Percentiles rank a stretch among this genome's conserved stretches.
These are phyloP conservation scores for Columba livia DNA, from an alignment of 2,113 vertebrate genomes.

Conservation along the genomic window DNA sequence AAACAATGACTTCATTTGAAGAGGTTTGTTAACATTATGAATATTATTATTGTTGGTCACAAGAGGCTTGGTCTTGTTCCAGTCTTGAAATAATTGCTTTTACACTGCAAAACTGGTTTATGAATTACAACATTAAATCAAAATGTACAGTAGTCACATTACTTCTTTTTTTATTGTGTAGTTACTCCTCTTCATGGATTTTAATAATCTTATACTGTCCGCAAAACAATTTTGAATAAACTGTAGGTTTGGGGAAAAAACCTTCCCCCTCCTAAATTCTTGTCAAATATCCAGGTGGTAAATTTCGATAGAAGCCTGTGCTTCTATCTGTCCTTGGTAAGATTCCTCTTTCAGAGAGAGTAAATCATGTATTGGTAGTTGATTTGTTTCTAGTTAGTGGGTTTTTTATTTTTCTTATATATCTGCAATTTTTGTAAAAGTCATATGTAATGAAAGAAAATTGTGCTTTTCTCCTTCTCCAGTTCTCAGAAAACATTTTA, in stretches of 20 bases:
- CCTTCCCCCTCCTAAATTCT: neutral
- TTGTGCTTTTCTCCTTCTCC: slow-evolving; percentile 14
- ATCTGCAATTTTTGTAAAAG: slow-evolving; percentile 24
- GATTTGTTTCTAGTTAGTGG: neutral
- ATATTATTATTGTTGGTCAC: slow-evolving; percentile 50
- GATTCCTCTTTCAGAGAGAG: neutral
- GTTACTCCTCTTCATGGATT: neutral
- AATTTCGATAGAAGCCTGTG: slow-evolving; percentile 1
- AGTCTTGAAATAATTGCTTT: slow-evolving; percentile 39
- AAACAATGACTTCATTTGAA: slow-evolving; percentile 55
- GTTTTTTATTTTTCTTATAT: neutral
- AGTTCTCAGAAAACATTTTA: slow-evolving; percentile 21
- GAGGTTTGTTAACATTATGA: slow-evolving; percentile 38
- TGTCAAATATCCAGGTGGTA: slow-evolving; percentile 2
- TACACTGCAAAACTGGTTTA: slow-evolving; percentile 1
- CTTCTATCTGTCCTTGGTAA: neutral
- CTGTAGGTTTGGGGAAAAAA: neutral
- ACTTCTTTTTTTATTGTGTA: slow-evolving; percentile 36
- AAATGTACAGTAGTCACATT: slow-evolving; percentile 19
- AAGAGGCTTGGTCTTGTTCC: slow-evolving; percentile 37
- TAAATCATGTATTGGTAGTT: neutral
- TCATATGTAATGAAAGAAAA: slow-evolving; percentile 49
- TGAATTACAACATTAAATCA: slow-evolving; percentile 18
- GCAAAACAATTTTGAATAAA: neutral
- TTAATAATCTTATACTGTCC: neutral